Evolutionary conservation across 2,113 vertebrate genomes (phyloP).

Genomic region (Gadus chalcogrammus): DNA sequence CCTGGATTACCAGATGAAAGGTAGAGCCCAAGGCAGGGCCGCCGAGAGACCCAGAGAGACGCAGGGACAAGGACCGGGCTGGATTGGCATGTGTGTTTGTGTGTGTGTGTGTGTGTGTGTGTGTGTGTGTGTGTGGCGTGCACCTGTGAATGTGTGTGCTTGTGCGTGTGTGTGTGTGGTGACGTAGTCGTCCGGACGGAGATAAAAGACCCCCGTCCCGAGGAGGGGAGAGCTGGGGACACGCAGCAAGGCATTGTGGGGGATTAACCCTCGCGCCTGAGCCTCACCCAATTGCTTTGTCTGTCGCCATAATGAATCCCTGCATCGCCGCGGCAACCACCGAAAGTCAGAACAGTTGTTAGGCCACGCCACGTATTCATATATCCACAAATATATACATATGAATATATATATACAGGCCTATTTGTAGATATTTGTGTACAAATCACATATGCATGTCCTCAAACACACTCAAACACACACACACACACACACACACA

Average conservation of each 20-base stretch:
- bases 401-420: too few species aligned
- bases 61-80: slow-evolving; percentile 16
- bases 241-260: slow-evolving; percentile 31
- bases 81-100: slow-evolving; percentile 31
- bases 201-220: too few species aligned
- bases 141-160: too few species aligned
- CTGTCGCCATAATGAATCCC: slow-evolving; percentile 42
- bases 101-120: slow-evolving; percentile 14
- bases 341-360: slow-evolving; percentile 58
- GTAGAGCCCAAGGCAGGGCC: slow-evolving; percentile 27
- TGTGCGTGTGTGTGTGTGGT: too few species aligned
- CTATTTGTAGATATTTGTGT: too few species aligned
- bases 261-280: slow-evolving; percentile 36
- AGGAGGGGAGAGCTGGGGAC: neutral
- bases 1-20: slow-evolving; percentile 68
- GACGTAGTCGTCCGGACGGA: too few species aligned
- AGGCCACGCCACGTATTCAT: slow-evolving; percentile 7
- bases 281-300: slow-evolving; percentile 41
- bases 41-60: slow-evolving; percentile 6
- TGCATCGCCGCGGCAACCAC: slow-evolving; percentile 55
- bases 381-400: neutral
- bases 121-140: too few species aligned
- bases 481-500: neutral
- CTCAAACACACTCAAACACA: neutral
- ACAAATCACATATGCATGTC: neutral